A percentile compares a stretch with the other conserved stretches of the same genome.
These are phyloP conservation scores for Archocentrus centrarchus DNA, from an alignment of 2,113 vertebrate genomes.

Conservation along the genomic window DNA sequence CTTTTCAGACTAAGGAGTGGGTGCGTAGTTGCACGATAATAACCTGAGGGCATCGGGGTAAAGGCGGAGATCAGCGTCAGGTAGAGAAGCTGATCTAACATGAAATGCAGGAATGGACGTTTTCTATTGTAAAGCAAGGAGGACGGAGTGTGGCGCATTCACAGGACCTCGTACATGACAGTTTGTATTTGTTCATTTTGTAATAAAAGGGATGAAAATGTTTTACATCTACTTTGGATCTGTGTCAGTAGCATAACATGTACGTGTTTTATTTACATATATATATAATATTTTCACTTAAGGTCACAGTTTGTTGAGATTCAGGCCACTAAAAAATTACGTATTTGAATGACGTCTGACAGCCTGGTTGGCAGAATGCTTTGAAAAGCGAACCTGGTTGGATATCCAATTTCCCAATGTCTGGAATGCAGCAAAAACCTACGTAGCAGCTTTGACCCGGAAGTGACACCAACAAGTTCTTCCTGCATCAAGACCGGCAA, in stretches of 20 bases:
- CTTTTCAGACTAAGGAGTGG: neutral
- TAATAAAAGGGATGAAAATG: neutral
- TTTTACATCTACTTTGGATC: neutral
- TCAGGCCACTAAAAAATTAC: too few relatives aligned
- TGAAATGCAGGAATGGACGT: neutral
- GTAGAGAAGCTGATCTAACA: neutral
- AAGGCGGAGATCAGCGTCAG: neutral
- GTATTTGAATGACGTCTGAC: too few relatives aligned
- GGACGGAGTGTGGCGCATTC: neutral
- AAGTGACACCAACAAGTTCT: conserved; percentile 70
- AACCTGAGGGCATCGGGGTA: neutral
- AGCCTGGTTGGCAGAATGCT: too few relatives aligned
- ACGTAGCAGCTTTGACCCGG: conserved; percentile 67
- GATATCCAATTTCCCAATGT: neutral
- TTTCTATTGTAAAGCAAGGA: neutral
- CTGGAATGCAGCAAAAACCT: neutral
- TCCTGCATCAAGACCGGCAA: conserved; percentile 88
- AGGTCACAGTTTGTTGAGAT: too few relatives aligned
- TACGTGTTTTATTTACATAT: too few relatives aligned
- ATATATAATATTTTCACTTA: too few relatives aligned
- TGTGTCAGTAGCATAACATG: neutral
- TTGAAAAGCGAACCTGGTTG: too few relatives aligned
- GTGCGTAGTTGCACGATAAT: neutral
- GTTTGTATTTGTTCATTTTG: too few relatives aligned
- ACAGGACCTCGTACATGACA: neutral